phyloP scores from a whole-genome alignment of 2,113 vertebrate species.

The Pitta sordida region DNA sequence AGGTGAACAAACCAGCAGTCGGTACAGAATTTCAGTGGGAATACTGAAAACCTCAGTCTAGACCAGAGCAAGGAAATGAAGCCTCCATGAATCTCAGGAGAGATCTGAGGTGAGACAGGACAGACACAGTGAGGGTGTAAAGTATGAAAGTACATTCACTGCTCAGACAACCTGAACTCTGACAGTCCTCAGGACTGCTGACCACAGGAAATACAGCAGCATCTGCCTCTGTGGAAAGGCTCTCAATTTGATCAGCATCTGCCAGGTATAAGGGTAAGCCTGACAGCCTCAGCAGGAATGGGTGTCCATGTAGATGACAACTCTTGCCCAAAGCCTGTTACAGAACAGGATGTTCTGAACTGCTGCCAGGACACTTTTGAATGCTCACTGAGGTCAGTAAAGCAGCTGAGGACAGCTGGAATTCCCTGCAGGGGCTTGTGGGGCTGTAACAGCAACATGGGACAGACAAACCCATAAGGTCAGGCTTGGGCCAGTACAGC shows the following conservation, averaged over 20 bases:
- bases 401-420: not conserved
- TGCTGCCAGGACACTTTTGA: not conserved
- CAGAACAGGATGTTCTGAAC: not conserved
- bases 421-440: no score
- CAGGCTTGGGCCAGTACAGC: not conserved
- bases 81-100: not conserved
- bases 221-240: not conserved
- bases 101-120: not conserved
- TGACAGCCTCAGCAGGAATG: not conserved
- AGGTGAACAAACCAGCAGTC: not conserved
- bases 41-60: not conserved
- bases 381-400: not conserved
- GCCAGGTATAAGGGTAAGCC: not conserved
- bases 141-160: not conserved
- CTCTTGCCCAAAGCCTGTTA: not conserved
- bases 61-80: not conserved
- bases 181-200: not conserved
- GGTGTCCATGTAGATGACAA: rapidly evolving
- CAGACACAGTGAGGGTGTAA: not conserved
- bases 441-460: not conserved
- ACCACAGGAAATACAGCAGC: not conserved
- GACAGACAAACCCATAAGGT: not conserved
- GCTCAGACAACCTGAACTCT: not conserved
- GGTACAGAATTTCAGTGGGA: not conserved
- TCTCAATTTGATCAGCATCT: not conserved